These are phyloP conservation scores for Tenodera sinensis DNA, from an alignment of 2,888 invertebrate species.

Conservation along the genomic window DNA sequence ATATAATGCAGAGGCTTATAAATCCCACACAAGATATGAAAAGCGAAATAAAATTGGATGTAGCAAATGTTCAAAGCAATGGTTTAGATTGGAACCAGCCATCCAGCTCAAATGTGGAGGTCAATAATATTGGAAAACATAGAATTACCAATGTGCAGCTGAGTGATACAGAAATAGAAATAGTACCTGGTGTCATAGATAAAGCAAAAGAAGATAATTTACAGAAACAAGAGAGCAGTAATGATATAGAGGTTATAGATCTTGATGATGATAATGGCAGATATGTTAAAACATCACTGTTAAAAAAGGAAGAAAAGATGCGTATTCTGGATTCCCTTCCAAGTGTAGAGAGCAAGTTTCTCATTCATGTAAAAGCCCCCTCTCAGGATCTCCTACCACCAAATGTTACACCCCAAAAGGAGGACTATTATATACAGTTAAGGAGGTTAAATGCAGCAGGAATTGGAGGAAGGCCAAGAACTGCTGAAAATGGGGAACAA, in stretches of 20 bases:
- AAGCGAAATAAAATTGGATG: not conserved
- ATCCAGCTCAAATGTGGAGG: not conserved
- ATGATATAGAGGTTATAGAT: not conserved
- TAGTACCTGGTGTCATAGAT: not conserved
- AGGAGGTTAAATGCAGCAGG: constrained; percentile 5
- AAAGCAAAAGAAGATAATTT: not conserved
- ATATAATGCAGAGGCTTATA: not conserved
- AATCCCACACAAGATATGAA: not conserved
- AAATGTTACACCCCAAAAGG: constrained; percentile 11
- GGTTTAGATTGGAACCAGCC: not conserved
- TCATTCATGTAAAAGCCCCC: constrained; percentile 15
- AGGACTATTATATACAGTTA: constrained; percentile 17
- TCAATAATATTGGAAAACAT: not conserved
- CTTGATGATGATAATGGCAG: not conserved
- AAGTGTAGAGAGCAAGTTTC: constrained; percentile 4
- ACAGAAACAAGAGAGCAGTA: not conserved
- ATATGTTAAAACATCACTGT: not conserved
- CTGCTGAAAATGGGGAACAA: not conserved
- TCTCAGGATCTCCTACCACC: constrained; percentile 2
- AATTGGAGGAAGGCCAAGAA: not conserved
- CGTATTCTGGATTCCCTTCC: constrained; percentile 11
- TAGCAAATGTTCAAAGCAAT: not conserved
- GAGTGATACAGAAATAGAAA: not conserved
- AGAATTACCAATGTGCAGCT: not conserved
- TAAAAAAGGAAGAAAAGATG: not conserved